Conservation (phyloP, 2,888 invertebrate species). For the Dryobota labecula region DNA sequence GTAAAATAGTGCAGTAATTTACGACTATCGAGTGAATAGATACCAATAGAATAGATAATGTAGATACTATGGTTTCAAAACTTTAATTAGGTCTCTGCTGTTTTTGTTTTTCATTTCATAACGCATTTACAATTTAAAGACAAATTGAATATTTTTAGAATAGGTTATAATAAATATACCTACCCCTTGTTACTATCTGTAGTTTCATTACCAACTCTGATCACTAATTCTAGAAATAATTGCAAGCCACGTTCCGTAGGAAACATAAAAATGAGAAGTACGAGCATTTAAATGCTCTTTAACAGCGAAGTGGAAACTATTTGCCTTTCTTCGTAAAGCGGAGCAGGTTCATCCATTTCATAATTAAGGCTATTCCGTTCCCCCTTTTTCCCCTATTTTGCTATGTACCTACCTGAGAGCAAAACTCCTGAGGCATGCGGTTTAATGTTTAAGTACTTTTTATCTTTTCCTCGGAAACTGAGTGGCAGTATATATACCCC, state of each 20-base stretch:
- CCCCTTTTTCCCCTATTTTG: conserved; percentile 64
- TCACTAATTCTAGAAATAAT: background rate
- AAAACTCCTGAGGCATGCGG: conserved; percentile 60
- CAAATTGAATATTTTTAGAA: background rate
- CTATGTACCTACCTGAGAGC: conserved; percentile 53
- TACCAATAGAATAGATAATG: no score
- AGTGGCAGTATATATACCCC: conserved; percentile 23
- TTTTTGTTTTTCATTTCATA: background rate
- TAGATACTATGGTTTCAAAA: no score
- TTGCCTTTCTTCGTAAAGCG: conserved; percentile 43
- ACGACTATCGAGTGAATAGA: background rate
- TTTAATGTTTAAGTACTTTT: conserved; percentile 67
- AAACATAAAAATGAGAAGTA: conserved; percentile 1
- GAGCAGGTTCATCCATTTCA: conserved; percentile 68
- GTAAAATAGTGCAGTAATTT: background rate
- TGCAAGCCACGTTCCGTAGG: conserved; percentile 6
- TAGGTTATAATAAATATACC: no score
- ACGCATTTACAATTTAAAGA: background rate
- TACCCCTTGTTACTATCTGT: background rate
- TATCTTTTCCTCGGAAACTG: conserved; percentile 59
- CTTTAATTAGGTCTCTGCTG: background rate
- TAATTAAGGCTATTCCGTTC: conserved; percentile 71
- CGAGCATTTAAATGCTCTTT: conserved; percentile 31
- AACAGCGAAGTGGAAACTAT: conserved; percentile 36
- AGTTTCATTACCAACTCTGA: background rate